A percentile compares a stretch with the other conserved stretches of the same genome.
Conservation (phyloP, 2,113 vertebrate genomes). For the Carassius gibelio region DNA sequence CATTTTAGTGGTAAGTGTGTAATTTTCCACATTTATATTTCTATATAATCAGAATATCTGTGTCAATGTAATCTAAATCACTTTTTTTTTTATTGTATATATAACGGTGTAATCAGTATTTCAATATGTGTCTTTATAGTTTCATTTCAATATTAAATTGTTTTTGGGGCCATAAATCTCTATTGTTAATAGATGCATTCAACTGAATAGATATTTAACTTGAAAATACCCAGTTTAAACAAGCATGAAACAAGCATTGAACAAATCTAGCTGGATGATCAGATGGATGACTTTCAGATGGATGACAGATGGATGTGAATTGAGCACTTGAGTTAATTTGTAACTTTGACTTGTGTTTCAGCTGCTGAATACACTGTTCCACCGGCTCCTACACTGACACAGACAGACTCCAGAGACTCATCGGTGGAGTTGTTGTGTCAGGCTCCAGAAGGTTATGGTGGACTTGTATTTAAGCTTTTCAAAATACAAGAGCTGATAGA, state of each 20-base stretch:
- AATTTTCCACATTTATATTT: not conserved
- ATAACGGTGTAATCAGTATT: not conserved
- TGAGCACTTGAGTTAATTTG: not conserved
- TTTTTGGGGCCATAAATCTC: not conserved
- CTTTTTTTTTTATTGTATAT: not conserved
- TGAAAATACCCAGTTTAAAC: not conserved
- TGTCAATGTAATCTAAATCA: not conserved
- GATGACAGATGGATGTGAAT: not conserved
- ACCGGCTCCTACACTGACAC: constrained; percentile 59
- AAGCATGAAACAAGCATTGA: not conserved
- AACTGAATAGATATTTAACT: not conserved
- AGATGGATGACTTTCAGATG: not conserved
- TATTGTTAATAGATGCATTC: not conserved
- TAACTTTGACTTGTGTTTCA: not conserved
- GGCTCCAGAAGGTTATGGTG: constrained; percentile 61
- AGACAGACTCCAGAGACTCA: not conserved
- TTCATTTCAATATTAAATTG: not conserved
- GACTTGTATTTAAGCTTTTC: constrained; percentile 65
- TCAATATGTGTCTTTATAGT: not conserved
- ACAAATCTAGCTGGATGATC: not conserved
- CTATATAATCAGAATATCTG: not conserved
- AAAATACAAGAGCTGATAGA: constrained; percentile 19
- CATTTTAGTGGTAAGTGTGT: constrained; percentile 5
- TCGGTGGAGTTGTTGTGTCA: constrained; percentile 63
- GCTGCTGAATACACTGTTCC: not conserved